Evolutionary conservation across 1,140 invertebrate genomes (phyloP).

Genomic region (Coenobita brevimanus): DNA sequence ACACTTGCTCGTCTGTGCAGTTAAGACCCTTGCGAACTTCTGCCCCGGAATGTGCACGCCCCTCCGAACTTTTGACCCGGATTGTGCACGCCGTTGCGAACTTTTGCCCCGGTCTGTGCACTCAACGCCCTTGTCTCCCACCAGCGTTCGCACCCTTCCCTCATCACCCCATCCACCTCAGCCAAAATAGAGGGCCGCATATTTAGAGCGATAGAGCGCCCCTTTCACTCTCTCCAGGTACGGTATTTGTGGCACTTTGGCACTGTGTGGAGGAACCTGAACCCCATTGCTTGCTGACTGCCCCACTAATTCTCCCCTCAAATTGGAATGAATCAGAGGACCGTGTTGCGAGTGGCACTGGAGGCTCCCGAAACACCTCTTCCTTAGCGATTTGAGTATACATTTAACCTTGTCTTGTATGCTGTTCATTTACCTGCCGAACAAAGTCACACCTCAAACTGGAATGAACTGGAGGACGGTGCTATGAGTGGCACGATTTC

Average conservation of each 20-base stretch:
- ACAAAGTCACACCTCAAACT: no score
- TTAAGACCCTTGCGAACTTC: no score
- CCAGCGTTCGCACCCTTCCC: slow-evolving; percentile 4
- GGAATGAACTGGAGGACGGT: no score
- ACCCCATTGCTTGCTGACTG: slow-evolving; percentile 2
- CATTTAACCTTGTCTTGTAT: no score
- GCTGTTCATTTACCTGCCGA: no score
- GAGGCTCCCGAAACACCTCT: no score
- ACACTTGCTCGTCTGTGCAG: no score
- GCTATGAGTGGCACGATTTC: no score
- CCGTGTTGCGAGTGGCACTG: background rate
- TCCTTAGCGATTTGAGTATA: no score
- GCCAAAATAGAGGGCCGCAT: slow-evolving; percentile 27
- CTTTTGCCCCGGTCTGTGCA: background rate
- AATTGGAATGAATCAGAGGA: slow-evolving; percentile 18
- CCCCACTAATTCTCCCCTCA: slow-evolving; percentile 19
- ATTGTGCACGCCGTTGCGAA: background rate
- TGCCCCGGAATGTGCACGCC: no score
- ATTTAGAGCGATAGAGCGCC: slow-evolving; percentile 41
- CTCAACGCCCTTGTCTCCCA: slow-evolving; percentile 34
- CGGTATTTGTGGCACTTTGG: slow-evolving; percentile 32
- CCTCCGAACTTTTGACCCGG: background rate
- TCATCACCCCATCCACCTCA: slow-evolving; percentile 16
- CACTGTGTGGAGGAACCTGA: background rate
- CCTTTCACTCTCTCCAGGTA: slow-evolving; percentile 30